Evolutionary conservation across 1,140 invertebrate species (phyloP).

Genomic region (Bombus sylvicola): DNA sequence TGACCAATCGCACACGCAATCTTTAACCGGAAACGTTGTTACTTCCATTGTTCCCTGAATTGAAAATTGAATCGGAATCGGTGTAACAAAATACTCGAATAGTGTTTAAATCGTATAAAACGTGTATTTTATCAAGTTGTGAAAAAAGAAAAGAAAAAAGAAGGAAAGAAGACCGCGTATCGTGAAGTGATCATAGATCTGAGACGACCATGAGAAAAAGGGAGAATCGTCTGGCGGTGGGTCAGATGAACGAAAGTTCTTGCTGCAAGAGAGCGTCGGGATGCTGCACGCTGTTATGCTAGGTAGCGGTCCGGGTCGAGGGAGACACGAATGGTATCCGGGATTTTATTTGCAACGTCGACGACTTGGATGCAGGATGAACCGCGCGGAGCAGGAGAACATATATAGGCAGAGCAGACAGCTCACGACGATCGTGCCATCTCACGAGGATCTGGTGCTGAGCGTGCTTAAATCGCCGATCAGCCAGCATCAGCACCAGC

Average conservation of each 20-base stretch:
- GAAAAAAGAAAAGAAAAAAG: not conserved
- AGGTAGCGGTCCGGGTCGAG: conserved; percentile 73
- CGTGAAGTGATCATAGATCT: conserved; percentile 16
- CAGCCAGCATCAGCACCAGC: conserved; percentile 70
- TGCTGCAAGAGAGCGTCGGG: conserved; percentile 56
- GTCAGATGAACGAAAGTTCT: conserved; percentile 31
- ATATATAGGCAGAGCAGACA: conserved; percentile 85
- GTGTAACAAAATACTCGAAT: too few species aligned
- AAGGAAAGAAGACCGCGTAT: not conserved
- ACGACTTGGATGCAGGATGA: conserved; percentile 82
- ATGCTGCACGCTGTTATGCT: conserved; percentile 77
- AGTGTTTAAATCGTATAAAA: not conserved
- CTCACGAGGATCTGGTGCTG: conserved; percentile 84
- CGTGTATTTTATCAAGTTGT: not conserved
- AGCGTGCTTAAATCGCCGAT: conserved; percentile 85
- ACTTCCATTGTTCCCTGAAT: not conserved
- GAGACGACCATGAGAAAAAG: conserved; percentile 55
- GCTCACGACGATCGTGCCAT: conserved; percentile 78
- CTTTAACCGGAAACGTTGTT: not conserved
- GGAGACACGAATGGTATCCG: conserved; percentile 74
- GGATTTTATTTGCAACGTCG: conserved; percentile 69
- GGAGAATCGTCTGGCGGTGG: conserved; percentile 12
- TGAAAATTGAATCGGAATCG: not conserved
- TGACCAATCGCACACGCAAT: not conserved
- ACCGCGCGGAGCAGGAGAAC: conserved; percentile 85